Conservation (phyloP, 2,797 vertebrate species). For the Limnodromus scolopaceus region DNA sequence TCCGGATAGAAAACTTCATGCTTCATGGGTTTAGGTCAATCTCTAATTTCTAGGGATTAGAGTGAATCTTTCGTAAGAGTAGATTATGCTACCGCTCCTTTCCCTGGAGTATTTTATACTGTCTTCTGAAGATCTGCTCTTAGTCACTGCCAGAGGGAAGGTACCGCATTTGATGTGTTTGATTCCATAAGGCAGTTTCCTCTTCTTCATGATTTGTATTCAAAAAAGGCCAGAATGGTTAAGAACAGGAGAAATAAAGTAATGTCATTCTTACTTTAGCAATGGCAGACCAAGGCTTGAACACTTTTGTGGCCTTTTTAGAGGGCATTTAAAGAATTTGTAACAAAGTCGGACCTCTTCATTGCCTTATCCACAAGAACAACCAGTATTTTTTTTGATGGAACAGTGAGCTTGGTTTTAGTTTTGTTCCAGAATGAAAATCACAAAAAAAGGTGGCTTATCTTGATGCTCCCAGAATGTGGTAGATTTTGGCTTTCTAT, state of each 20-base stretch:
- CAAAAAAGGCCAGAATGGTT: constrained; percentile 8
- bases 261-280: not conserved
- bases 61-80: not conserved
- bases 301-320: not conserved
- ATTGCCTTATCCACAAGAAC: not conserved
- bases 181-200: not conserved
- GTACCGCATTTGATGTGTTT: constrained; percentile 24
- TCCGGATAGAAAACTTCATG: not conserved
- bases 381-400: not conserved
- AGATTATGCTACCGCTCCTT: not conserved
- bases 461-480: not conserved
- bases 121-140: constrained; percentile 10
- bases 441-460: not conserved
- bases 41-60: constrained; percentile 57
- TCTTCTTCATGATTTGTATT: constrained; percentile 8
- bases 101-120: constrained; percentile 1
- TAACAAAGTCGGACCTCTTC: not conserved
- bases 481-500: not conserved
- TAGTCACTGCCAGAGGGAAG: constrained; percentile 47
- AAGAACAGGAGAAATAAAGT: constrained; percentile 12
- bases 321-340: not conserved
- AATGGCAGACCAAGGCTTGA: not conserved
- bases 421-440: not conserved
- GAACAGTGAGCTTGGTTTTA: not conserved
- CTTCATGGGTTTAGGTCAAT: constrained; percentile 17